Evolutionary conservation across 2,113 vertebrate genomes (phyloP).

Genomic region (Syrmaticus mikado): DNA sequence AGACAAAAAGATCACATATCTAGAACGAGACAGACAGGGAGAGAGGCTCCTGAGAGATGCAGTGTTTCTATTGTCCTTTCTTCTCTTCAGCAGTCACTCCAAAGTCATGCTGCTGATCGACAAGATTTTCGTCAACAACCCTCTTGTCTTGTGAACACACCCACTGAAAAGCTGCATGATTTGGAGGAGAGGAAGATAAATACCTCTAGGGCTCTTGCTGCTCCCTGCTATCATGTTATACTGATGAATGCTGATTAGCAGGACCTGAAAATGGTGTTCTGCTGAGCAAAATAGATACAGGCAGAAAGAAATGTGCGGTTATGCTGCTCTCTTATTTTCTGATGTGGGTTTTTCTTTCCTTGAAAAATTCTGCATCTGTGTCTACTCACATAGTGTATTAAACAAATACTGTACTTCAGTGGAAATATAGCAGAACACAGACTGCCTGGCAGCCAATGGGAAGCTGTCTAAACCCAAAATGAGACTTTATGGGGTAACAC

Average conservation of each 20-base stretch:
- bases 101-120: not conserved
- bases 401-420: not conserved
- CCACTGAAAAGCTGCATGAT: not conserved
- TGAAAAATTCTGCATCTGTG: not conserved
- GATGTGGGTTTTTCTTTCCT: not conserved
- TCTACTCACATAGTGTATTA: not conserved
- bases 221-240: not conserved
- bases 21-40: not conserved
- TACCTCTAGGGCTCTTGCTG: not conserved
- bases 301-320: not conserved
- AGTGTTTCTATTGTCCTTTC: not conserved
- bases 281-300: not conserved
- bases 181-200: conserved; percentile 13
- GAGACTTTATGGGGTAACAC: not conserved
- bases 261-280: not conserved
- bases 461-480: not conserved
- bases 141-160: conserved; percentile 24
- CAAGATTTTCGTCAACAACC: not conserved
- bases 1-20: not conserved
- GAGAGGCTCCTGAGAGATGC: not conserved
- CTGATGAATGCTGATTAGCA: not conserved
- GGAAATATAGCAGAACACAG: not conserved
- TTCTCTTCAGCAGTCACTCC: not conserved
- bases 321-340: not conserved
- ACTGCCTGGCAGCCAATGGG: not conserved